Base-by-base conservation (phyloP, 2,888 invertebrate genomes). In the Hylaea fasciaria region DNA sequence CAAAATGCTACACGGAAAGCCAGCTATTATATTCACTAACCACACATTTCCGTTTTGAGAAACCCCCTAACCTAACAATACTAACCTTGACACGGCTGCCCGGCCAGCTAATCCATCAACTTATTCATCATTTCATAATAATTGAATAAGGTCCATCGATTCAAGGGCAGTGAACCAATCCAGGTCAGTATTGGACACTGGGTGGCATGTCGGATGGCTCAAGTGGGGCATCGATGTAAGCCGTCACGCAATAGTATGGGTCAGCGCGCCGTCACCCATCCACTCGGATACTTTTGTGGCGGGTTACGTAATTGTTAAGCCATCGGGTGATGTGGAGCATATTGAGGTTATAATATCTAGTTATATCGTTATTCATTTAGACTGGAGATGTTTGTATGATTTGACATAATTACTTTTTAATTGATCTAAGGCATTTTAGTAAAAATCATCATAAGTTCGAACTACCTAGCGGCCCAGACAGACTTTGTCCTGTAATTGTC, bases 191-290 rank as follows among this genome's bases (percentile, higher is more conserved):
- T 55, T 61, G 58, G 58, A 53, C 54, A 60, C 55, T 54, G 16
- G n/a, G 54, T 49, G 41, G 35, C 57, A 51, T 47, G 35, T 32
- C 45, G 45, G 45, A 48, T 28, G 44, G 22, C 16, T 16, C 52
- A 85, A 84, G 82, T 86, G 68, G 88, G 82, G 76, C 85, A 78
- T 59, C 72, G 77, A 85, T 76, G 87, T 86, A 87, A 87, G 68
- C 43, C 44, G 53, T 66, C 77, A 83, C 81, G 86, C 83, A 86
- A 83, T 70, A 64, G 71, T 54, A 56, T 64, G 72, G 76, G 74
- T 78, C 80, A 77, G 74, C 72, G 70, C 32, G 45, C 12, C 29
- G 53, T 65, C 56, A 39, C 65, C 72, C 76, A 77, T 54, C 71
- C 74, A 73, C 63, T 64, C 48, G 54, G 57, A 71, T 46, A 50